Evolutionary conservation across 2,113 vertebrate genomes (phyloP), one percentile per base, ranked within the genome.

Genomic region (Oreocharis arfaki): DNA sequence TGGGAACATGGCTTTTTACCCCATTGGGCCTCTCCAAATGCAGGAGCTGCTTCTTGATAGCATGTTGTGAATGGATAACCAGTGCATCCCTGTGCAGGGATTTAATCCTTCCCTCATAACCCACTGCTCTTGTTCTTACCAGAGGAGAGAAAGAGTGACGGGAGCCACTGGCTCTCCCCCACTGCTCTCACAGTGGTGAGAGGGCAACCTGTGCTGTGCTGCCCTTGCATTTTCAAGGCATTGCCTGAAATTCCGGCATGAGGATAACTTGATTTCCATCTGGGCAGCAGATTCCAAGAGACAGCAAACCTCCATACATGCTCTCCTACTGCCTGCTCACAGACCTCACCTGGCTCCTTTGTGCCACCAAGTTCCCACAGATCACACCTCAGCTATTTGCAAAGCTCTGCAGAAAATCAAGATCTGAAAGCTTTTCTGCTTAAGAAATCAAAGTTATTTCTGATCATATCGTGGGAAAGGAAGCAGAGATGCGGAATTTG

Each of bases 101-200:
- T 60, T 67, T 78, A 23, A n/a, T 87, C 56, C 55, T 84, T 63
- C 3, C 3, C n/a, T 60, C 12, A 8, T 13, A 18, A 39, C 0
- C 1, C 23, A 2, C 14, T 27, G 28, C 35, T 76, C n/a, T 47
- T 27, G 19, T 33, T n/a, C 1, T 9, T 32, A n/a, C 28, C 53
- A n/a, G 33, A 41, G 22, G 14, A 71, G 13, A 5, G 53, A 24
- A 57, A 24, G 23, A 50, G 49, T 1, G 13, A 16, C 4, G n/a
- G 56, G 27, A 28, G 32, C 18, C 0, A 1, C 30, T 47, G 60
- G 46, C 33, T 82, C 35, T 63, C 4, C 47, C 28, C 5, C 30
- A 19, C 23, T 1, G 0, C 27, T 26, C 17, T 52, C 9, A 0
- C 23, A 7, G 0, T 24, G n/a, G 42, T 20, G 13, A 47, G 59